Evolutionary conservation across 1,140 invertebrate genomes (phyloP), one percentile per base, ranked within the genome.

Genomic region (Microplitis mediator): DNA sequence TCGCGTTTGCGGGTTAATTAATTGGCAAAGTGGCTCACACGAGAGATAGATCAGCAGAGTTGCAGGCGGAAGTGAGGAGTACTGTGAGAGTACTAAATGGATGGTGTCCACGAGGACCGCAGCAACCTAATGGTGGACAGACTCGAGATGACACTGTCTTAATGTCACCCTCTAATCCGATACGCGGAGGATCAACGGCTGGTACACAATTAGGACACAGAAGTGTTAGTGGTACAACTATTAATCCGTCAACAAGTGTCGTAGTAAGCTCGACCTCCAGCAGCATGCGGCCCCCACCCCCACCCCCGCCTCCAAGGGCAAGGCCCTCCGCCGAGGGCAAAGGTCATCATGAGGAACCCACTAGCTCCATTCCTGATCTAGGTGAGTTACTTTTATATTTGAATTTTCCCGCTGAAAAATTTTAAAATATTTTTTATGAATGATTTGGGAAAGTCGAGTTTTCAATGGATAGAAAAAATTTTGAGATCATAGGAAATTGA

Each of bases 341-440:
- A 74, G 81, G 79, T 71, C 85, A 87, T 70, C 88, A 91, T 82
- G 93, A 95, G 85, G 93, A 95, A 82, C 93, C 93, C 2, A 93
- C 93, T 52, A 94, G 93, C 85, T 95, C 93, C 73, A 94, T 94
- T 84, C 93, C 93, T 66, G 93, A 95, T 90, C 88, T 95, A 88
- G 93, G 93, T 94, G 80, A 92, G 92, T 88, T 51, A 39, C 31
- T 71, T 4, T 11, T 64, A 14, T 61, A 8, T 35, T 32, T 39
- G 0, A 23, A 23, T 23, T 23, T 23, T 23, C 23, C 23, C 23
- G 23, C 23, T 0, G 52, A n/a, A 51, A 9, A 0, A 14, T n/a
- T 67, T 31, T 56, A 13, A 35, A 70, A 45, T 34, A 23, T 23
- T 23, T 23, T 23, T 23, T 23, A 2, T 23, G 23, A 23, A n/a